Percentiles rank a stretch among this genome's conserved stretches.
Evolutionary conservation across 2,888 invertebrate species (phyloP).

Genomic region (Fragum sueziense): DNA sequence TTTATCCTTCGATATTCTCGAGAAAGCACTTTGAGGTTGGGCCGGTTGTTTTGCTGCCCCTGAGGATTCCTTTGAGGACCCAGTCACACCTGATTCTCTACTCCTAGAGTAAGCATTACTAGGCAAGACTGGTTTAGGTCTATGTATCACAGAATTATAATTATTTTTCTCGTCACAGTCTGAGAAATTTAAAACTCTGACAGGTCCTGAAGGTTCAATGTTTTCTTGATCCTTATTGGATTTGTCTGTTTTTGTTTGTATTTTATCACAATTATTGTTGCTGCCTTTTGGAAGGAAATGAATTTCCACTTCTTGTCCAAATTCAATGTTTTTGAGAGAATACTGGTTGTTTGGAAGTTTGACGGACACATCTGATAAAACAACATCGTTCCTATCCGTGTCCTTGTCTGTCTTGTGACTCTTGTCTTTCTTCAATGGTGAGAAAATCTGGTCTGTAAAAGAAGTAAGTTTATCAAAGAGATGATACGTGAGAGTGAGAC

Average conservation of each 20-base stretch:
- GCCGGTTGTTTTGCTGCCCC: constrained; percentile 27
- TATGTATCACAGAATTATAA: constrained; percentile 52
- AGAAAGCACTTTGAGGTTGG: constrained; percentile 58
- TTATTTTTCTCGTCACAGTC: constrained; percentile 46
- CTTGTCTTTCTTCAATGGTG: background rate
- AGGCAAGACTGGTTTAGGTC: constrained; percentile 62
- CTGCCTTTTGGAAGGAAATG: constrained; percentile 37
- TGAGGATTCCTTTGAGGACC: constrained; percentile 45
- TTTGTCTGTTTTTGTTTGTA: constrained; percentile 9
- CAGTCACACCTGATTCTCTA: constrained; percentile 27
- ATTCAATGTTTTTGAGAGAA: constrained; percentile 35
- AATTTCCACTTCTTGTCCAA: constrained; percentile 58
- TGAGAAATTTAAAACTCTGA: constrained; percentile 53
- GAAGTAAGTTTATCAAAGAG: no score
- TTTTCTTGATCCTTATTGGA: constrained; percentile 45
- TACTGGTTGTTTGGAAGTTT: constrained; percentile 34
- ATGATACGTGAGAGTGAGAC: no score
- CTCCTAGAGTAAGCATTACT: constrained; percentile 35
- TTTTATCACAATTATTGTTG: constrained; percentile 18
- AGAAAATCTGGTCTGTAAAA: constrained; percentile 8
- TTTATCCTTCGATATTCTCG: constrained; percentile 52
- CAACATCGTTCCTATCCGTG: constrained; percentile 25
- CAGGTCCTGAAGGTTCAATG: constrained; percentile 59
- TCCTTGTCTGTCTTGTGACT: background rate
- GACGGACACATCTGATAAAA: constrained; percentile 53